phyloP scores from a whole-genome alignment of 2,797 vertebrate species.

The Anomalospiza imberbis region DNA sequence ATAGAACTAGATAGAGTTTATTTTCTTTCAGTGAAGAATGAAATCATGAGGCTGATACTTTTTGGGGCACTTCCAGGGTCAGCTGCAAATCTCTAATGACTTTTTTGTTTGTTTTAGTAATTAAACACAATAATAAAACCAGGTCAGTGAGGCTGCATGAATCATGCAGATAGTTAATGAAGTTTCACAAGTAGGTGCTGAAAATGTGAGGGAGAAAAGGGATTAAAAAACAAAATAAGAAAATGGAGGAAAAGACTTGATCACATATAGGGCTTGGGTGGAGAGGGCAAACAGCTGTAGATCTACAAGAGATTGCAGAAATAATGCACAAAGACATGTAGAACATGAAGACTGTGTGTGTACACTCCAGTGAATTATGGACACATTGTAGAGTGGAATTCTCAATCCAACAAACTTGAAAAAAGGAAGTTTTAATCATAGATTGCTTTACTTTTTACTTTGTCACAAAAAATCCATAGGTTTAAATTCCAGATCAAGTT shows the following conservation, averaged over 20 bases:
- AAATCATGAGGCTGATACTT: neutral
- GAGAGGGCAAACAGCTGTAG: neutral
- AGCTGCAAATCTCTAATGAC: neutral
- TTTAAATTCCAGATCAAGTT: neutral
- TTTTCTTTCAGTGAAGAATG: neutral
- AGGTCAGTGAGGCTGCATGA: neutral
- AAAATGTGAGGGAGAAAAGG: rapidly evolving
- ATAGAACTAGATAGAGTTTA: neutral
- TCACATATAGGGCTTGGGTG: neutral
- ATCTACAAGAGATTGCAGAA: neutral
- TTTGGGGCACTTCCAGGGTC: neutral
- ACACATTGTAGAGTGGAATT: neutral
- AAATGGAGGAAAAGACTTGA: neutral
- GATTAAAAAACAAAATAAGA: too few relatives aligned
- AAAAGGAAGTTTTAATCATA: neutral
- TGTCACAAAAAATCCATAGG: neutral
- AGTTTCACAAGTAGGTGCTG: neutral
- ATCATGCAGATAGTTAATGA: neutral
- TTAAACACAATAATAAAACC: neutral
- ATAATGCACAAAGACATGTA: neutral
- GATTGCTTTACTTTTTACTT: neutral
- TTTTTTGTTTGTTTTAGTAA: neutral
- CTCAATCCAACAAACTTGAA: neutral
- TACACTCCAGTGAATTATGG: neutral
- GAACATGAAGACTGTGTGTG: neutral